phyloP scores from a whole-genome alignment of 2,113 vertebrate genomes.

The Taurulus bubalis region DNA sequence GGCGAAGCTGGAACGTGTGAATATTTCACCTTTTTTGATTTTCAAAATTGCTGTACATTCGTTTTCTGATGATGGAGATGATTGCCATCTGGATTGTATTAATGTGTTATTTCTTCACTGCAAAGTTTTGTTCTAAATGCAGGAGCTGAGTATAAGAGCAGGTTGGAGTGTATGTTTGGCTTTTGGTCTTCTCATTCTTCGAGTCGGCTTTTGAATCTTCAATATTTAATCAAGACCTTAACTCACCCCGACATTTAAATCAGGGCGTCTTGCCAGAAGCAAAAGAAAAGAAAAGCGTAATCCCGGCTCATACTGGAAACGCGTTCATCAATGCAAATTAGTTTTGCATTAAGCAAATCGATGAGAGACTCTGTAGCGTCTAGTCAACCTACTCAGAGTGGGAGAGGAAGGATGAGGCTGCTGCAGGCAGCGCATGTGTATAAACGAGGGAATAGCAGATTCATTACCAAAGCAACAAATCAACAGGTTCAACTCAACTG shows the following conservation, averaged over 20 bases:
- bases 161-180: neutral
- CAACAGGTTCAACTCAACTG: constrained; percentile 3
- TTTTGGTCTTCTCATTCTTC: neutral
- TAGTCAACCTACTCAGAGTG: neutral
- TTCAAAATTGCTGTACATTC: neutral
- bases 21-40: neutral
- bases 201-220: neutral
- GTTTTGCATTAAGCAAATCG: neutral
- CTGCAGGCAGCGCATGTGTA: neutral
- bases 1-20: neutral
- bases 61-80: neutral
- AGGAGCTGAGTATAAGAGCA: neutral
- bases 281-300: neutral
- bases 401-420: neutral
- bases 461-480: neutral
- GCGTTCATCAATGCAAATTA: constrained; percentile 6
- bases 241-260: neutral
- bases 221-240: constrained; percentile 7
- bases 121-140: neutral
- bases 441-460: neutral
- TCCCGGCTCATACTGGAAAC: neutral
- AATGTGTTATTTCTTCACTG: neutral
- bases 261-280: neutral
- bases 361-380: neutral
- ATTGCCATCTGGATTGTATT: too few species aligned